phyloP scores from a whole-genome alignment of 2,888 invertebrate genomes.

The Ypsolopha sequella region DNA sequence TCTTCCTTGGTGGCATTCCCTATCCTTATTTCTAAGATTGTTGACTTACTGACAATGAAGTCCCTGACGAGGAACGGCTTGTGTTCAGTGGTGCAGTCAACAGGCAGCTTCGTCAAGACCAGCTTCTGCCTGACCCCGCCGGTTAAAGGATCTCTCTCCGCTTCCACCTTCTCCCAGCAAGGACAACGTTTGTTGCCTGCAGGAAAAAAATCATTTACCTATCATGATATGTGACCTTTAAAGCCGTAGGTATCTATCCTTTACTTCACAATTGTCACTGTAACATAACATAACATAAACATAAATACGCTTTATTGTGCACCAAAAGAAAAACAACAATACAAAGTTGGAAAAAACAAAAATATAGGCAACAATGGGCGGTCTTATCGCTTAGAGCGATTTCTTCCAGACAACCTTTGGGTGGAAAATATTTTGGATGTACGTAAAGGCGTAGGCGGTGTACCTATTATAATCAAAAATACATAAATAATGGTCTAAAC shows the following conservation, averaged over 20 bases:
- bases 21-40: too few species aligned
- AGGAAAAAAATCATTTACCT: not conserved
- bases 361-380: too few species aligned
- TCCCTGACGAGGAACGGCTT: slow-evolving; percentile 65
- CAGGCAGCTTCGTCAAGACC: slow-evolving; percentile 42
- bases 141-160: slow-evolving; percentile 28
- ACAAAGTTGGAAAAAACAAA: not conserved
- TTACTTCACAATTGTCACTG: not conserved
- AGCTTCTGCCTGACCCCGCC: slow-evolving; percentile 34
- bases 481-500: too few species aligned
- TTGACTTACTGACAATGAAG: slow-evolving; percentile 67
- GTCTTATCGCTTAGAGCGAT: too few species aligned
- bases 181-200: slow-evolving; percentile 40
- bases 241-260: not conserved
- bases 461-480: too few species aligned
- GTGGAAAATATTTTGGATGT: too few species aligned
- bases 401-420: too few species aligned
- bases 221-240: not conserved
- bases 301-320: too few species aligned
- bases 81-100: slow-evolving; percentile 56
- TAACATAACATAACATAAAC: too few species aligned
- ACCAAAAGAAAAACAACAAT: not conserved
- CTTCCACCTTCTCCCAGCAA: slow-evolving; percentile 47
- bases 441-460: too few species aligned
- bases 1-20: too few species aligned